phyloP scores from a whole-genome alignment of 1,140 invertebrate genomes.

The Choristoneura fumiferana region DNA sequence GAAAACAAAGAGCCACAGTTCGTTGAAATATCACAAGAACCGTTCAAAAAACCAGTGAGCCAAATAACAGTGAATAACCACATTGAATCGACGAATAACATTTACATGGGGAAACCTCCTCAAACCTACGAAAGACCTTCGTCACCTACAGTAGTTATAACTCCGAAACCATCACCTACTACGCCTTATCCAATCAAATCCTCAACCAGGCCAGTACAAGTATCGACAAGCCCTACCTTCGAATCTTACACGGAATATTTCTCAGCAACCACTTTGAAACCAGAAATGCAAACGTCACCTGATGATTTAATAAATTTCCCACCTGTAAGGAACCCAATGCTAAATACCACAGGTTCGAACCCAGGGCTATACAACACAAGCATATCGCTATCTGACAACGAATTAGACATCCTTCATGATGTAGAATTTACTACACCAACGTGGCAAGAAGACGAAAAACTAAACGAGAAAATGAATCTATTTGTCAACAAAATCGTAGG shows the following conservation, averaged over 20 bases:
- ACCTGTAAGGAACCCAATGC: conserved; percentile 88
- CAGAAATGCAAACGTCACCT: conserved; percentile 80
- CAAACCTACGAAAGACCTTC: conserved; percentile 64
- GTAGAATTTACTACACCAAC: conserved; percentile 85
- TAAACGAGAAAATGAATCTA: conserved; percentile 88
- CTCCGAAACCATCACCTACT: conserved; percentile 79
- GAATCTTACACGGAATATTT: conserved; percentile 51
- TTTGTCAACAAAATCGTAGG: conserved; percentile 91
- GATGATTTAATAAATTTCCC: conserved; percentile 89
- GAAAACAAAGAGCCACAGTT: conserved; percentile 64
- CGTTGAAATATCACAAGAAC: conserved; percentile 71
- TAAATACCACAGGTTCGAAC: conserved; percentile 82
- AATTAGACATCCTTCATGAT: conserved; percentile 73
- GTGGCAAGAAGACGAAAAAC: conserved; percentile 84
- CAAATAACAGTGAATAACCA: conserved; percentile 80
- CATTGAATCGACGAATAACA: conserved; percentile 78
- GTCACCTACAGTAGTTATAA: conserved; percentile 79
- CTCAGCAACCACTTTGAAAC: conserved; percentile 61
- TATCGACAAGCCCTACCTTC: conserved; percentile 34
- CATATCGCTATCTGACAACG: conserved; percentile 71
- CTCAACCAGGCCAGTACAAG: conserved; percentile 39
- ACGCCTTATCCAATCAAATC: conserved; percentile 54
- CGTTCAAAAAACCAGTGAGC: conserved; percentile 72
- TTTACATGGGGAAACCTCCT: conserved; percentile 70
- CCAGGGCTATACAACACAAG: conserved; percentile 79